phyloP scores from a whole-genome alignment of 2,888 invertebrate genomes.

The Trichogramma evanescens region DNA sequence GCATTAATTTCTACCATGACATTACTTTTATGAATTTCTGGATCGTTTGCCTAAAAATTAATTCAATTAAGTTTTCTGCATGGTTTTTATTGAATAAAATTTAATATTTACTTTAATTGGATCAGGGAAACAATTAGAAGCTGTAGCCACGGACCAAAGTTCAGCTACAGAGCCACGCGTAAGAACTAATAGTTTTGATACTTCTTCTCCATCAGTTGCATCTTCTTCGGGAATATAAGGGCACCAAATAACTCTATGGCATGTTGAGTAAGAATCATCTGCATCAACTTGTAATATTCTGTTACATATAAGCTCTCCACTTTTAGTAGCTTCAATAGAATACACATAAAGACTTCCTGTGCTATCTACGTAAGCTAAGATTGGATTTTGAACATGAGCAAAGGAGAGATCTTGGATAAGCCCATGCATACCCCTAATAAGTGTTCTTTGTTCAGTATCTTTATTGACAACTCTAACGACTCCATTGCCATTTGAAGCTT shows the following conservation, averaged over 20 bases:
- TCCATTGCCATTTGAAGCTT: conserved; percentile 50
- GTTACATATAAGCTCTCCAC: conserved; percentile 49
- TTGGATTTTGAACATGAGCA: conserved; percentile 72
- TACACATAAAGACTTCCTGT: conserved; percentile 77
- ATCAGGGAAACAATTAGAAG: conserved; percentile 32
- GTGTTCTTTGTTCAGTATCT: conserved; percentile 65
- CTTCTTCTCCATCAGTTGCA: conserved; percentile 54
- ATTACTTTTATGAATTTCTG: conserved; percentile 33
- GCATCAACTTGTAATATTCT: conserved; percentile 57
- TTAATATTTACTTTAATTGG: conserved; percentile 26
- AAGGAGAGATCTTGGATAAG: conserved; percentile 88
- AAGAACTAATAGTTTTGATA: conserved; percentile 72
- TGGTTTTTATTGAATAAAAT: background rate
- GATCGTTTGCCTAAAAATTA: conserved; percentile 34
- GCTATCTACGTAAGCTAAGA: conserved; percentile 83
- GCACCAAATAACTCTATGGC: conserved; percentile 84
- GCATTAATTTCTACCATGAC: conserved; percentile 53
- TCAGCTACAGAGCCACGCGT: conserved; percentile 67
- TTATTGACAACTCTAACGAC: conserved; percentile 80
- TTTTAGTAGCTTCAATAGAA: conserved; percentile 57
- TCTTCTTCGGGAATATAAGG: conserved; percentile 74
- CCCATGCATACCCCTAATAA: conserved; percentile 82
- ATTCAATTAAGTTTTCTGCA: conserved; percentile 10
- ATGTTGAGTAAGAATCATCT: conserved; percentile 46
- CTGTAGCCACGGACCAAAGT: conserved; percentile 39